Conservation (phyloP, 2,888 invertebrate species). For the Germaria angustata region DNA sequence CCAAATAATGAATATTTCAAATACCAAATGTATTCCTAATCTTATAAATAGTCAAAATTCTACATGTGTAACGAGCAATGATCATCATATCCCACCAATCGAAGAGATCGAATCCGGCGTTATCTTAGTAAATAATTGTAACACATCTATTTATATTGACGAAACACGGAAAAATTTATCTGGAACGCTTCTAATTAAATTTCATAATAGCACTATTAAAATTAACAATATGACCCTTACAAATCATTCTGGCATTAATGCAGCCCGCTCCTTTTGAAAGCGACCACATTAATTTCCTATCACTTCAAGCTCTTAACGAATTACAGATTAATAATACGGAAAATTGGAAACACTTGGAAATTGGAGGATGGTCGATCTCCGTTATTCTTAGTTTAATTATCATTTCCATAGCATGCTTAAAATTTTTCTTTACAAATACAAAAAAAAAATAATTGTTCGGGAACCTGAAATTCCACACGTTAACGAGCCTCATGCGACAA, state of each 20-base stretch:
- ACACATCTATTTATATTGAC: not conserved
- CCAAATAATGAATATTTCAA: no score
- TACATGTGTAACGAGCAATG: no score
- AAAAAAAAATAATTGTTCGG: slow-evolving; percentile 2
- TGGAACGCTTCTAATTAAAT: no score
- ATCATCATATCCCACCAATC: no score
- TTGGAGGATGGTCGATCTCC: slow-evolving; percentile 13
- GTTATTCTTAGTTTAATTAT: not conserved
- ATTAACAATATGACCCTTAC: slow-evolving; percentile 4
- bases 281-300: not conserved
- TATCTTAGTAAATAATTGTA: not conserved
- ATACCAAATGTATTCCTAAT: no score
- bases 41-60: no score
- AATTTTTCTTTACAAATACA: not conserved
- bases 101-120: no score
- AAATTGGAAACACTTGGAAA: no score
- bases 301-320: slow-evolving; percentile 9
- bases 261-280: no score
- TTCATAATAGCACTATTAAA: no score
- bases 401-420: not conserved
- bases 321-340: slow-evolving; percentile 22
- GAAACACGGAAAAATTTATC: slow-evolving; percentile 20
- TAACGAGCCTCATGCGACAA: not conserved
- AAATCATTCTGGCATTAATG: slow-evolving; percentile 21
- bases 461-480: not conserved